A percentile compares a stretch with the other conserved stretches of the same genome.
Conservation (phyloP, 2,888 invertebrate genomes). For the Aromia moschata region DNA sequence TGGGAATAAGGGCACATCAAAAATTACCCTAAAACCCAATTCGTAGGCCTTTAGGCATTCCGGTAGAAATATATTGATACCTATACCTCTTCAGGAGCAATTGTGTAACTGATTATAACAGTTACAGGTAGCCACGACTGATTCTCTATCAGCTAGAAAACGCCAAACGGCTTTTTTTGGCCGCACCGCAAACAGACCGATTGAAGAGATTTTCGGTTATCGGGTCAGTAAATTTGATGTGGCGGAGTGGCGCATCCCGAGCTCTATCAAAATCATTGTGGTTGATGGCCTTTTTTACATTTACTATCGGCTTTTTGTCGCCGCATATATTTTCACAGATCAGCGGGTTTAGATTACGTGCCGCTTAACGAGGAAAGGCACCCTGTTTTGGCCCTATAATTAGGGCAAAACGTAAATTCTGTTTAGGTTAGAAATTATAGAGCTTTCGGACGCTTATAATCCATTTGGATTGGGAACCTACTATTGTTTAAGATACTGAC, state of each 20-base stretch:
- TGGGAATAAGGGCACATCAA: conserved; percentile 2
- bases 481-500: no score
- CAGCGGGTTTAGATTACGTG: conserved; percentile 1
- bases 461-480: no score
- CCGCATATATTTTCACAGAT: conserved; percentile 20
- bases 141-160: conserved; percentile 36
- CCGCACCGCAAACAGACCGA: conserved; percentile 33
- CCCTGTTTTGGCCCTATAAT: neutral
- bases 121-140: conserved; percentile 36
- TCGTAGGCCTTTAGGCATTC: conserved; percentile 2
- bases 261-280: conserved; percentile 7
- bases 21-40: neutral
- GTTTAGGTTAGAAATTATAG: no score
- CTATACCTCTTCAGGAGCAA: conserved; percentile 2
- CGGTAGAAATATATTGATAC: conserved; percentile 6
- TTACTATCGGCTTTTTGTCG: conserved; percentile 18
- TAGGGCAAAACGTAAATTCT: neutral
- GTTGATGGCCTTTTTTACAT: conserved; percentile 9
- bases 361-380: neutral
- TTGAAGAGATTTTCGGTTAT: conserved; percentile 35
- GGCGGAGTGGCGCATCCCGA: conserved; percentile 1
- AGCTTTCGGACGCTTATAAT: no score
- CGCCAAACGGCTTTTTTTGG: conserved; percentile 30
- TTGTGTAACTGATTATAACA: conserved; percentile 15
- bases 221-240: conserved; percentile 33